phyloP scores from a whole-genome alignment of 2,888 invertebrate genomes.

The Cotesia congregata region DNA sequence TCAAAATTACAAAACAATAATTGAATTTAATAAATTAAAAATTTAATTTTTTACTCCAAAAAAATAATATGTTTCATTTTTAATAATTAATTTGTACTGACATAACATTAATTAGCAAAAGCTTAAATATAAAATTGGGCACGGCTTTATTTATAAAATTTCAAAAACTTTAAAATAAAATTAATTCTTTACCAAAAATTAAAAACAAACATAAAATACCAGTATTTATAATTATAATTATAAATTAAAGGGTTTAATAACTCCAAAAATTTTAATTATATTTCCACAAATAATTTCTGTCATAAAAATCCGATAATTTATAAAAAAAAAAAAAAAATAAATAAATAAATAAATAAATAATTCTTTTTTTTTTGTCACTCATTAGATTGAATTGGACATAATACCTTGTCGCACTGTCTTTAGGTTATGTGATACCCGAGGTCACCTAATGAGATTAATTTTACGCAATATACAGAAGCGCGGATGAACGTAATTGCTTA shows the following conservation, averaged over 20 bases:
- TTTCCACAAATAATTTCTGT: too few relatives aligned
- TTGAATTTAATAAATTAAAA: too few relatives aligned
- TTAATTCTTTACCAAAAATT: too few relatives aligned
- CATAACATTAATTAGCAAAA: slow-evolving; percentile 33
- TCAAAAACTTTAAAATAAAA: not conserved
- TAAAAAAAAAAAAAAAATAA: too few relatives aligned
- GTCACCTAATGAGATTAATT: slow-evolving; percentile 69
- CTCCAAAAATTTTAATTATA: too few relatives aligned
- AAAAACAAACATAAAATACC: too few relatives aligned
- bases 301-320: too few relatives aligned
- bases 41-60: too few relatives aligned
- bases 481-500: slow-evolving; percentile 57
- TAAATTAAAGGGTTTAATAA: too few relatives aligned
- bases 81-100: not conserved
- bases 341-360: too few relatives aligned
- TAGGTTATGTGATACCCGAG: slow-evolving; percentile 58
- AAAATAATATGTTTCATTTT: not conserved
- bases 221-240: too few relatives aligned
- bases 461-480: slow-evolving; percentile 61
- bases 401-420: slow-evolving; percentile 37
- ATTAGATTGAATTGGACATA: slow-evolving; percentile 12
- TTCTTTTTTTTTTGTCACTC: slow-evolving; percentile 20
- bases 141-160: not conserved
- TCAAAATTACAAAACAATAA: too few relatives aligned
- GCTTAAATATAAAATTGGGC: slow-evolving; percentile 5